Evolutionary conservation across 1,140 invertebrate species (phyloP).

Genomic region (Euura saliciscinereae): DNA sequence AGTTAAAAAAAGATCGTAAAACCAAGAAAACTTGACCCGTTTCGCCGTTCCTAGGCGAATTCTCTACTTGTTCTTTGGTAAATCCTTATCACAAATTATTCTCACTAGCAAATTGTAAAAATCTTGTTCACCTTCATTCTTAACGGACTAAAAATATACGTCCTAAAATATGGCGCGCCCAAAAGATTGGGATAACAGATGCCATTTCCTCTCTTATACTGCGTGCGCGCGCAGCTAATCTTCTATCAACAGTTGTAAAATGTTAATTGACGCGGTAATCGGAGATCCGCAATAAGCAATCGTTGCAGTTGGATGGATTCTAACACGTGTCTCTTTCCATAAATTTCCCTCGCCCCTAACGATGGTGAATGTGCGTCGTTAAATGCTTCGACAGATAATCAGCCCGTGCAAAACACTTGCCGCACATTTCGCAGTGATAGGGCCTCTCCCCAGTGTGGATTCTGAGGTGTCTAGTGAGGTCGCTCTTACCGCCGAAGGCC

Average conservation of each 20-base stretch:
- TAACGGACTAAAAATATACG: too few relatives aligned
- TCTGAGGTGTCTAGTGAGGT: constrained; percentile 82
- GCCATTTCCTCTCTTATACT: too few relatives aligned
- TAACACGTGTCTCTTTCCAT: background rate
- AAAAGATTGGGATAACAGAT: too few relatives aligned
- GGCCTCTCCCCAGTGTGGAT: constrained; percentile 88
- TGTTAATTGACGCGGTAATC: constrained; percentile 44
- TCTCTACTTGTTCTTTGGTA: constrained; percentile 43
- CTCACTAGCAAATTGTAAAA: constrained; percentile 43
- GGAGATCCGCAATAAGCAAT: background rate
- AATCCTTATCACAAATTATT: constrained; percentile 57
- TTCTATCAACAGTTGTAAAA: too few relatives aligned
- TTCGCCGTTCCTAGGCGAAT: constrained; percentile 14
- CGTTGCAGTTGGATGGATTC: background rate
- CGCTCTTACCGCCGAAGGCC: constrained; percentile 86
- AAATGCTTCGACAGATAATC: constrained; percentile 91
- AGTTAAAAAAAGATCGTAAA: constrained; percentile 24
- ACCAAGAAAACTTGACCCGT: background rate
- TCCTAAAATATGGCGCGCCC: too few relatives aligned
- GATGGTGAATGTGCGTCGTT: constrained; percentile 82
- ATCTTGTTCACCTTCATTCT: background rate
- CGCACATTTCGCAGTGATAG: constrained; percentile 89
- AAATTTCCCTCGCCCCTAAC: constrained; percentile 33
- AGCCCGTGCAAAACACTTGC: constrained; percentile 87
- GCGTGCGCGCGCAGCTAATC: too few relatives aligned